Conservation (phyloP, 2,888 invertebrate species). For the Dynastes grantii region DNA sequence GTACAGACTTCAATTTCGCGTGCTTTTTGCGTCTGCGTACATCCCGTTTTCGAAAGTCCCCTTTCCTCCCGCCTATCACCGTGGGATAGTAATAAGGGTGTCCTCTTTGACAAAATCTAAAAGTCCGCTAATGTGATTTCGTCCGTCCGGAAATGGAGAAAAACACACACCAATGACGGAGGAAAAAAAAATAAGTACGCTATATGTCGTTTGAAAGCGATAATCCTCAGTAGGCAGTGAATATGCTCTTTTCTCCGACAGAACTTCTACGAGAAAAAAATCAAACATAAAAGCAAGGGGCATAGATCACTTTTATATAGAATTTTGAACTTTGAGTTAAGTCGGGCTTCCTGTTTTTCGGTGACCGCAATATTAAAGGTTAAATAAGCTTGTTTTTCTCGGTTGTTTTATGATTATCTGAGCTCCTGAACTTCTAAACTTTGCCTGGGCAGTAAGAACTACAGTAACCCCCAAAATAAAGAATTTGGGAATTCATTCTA, state of each 20-base stretch:
- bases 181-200: constrained; percentile 5
- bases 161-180: not conserved
- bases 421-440: no score
- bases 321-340: constrained; percentile 5
- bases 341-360: not conserved
- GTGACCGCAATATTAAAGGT: not conserved
- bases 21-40: constrained; percentile 32
- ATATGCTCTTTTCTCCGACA: not conserved
- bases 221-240: constrained; percentile 3
- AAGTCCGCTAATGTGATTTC: constrained; percentile 40
- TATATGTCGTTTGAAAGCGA: constrained; percentile 7
- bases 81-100: constrained; percentile 5
- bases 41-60: not conserved
- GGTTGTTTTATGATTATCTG: not conserved
- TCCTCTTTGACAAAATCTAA: constrained; percentile 30
- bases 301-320: not conserved
- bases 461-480: no score
- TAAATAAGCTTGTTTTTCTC: not conserved
- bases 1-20: constrained; percentile 40
- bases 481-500: no score
- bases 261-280: not conserved
- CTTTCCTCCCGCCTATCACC: not conserved
- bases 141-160: not conserved
- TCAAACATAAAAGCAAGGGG: not conserved
- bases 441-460: no score